A percentile compares a stretch with the other conserved stretches of the same genome.
These are phyloP conservation scores for Drosophila putrida DNA, from an alignment of 2,888 invertebrate species.

Conservation along the genomic window DNA sequence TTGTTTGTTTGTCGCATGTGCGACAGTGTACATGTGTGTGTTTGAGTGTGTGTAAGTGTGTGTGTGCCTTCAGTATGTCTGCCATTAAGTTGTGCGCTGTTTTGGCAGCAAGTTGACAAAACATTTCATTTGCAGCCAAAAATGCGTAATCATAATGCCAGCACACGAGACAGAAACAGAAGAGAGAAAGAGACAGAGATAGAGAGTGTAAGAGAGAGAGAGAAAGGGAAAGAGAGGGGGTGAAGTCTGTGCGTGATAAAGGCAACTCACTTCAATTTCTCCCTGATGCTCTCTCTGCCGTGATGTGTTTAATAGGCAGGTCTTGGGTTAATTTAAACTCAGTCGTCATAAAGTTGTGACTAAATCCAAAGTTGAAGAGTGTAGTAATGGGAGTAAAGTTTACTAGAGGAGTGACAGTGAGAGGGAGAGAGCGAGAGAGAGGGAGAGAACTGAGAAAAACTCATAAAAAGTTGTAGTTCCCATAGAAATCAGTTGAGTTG, in stretches of 20 bases:
- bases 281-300: neutral
- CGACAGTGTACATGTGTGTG: conserved; percentile 14
- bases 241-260: neutral
- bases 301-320: conserved; percentile 35
- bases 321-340: conserved; percentile 36
- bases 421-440: neutral
- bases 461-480: no score
- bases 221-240: neutral
- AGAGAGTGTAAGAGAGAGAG: neutral
- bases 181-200: neutral
- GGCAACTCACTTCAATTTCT: neutral
- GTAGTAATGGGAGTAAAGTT: no score
- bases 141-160: conserved; percentile 67
- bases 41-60: conserved; percentile 18
- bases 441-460: neutral
- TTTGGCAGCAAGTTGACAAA: conserved; percentile 78
- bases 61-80: conserved; percentile 28
- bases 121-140: conserved; percentile 73
- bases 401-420: no score
- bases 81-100: conserved; percentile 65
- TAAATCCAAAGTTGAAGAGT: conserved; percentile 1
- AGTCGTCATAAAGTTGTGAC: conserved; percentile 39
- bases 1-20: conserved; percentile 60
- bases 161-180: neutral
- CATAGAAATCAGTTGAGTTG: neutral